Evolutionary conservation across 2,113 vertebrate genomes (phyloP), one percentile per base, ranked within the genome.

Genomic region (Scomber scombrus): DNA sequence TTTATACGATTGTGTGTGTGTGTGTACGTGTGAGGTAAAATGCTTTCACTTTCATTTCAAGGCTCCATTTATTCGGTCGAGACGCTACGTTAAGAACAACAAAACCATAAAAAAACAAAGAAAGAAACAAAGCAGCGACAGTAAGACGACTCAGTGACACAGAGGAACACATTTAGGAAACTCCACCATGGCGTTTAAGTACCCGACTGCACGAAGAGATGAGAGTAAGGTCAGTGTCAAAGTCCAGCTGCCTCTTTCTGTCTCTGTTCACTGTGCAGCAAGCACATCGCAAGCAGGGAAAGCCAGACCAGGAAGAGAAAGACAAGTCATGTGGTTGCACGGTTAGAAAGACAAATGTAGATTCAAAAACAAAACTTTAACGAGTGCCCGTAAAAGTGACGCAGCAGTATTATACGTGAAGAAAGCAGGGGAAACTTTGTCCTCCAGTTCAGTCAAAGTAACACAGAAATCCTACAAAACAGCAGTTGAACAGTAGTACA

Each of bases 1-100:
- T 2, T 45, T 19, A 12, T 0, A 19, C 21, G 6, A 57, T 11
- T 18, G 23, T 8, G 47, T 1, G 18, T 15, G 34, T 43, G 43
- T 3, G n/a, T 4, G 47, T 1, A 14, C 12, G 23, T 43, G 49
- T 19, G 68, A 0, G 9, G 5, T 21, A 34, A 47, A 18, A 63
- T 75, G 26, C 78, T 94, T 93, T 92, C 91, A 90, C 90, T 94
- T 94, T 94, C 92, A 12, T 66, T 93, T 88, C 75, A 3, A 31
- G 11, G 1, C 51, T 7, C 13, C 56, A 18, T 68, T 80, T 68
- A 66, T 29, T 80, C 47, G 50, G 4, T 6, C 10, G 3, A 19
- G 45, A 19, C 34, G 73, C 61, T 1, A 43, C 54, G 14, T 18
- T 16, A 10, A 7, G 9, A 71, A 23, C 16, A 54, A 50, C 21